Evolutionary conservation across 2,113 vertebrate genomes (phyloP).

Genomic region (Riparia riparia): DNA sequence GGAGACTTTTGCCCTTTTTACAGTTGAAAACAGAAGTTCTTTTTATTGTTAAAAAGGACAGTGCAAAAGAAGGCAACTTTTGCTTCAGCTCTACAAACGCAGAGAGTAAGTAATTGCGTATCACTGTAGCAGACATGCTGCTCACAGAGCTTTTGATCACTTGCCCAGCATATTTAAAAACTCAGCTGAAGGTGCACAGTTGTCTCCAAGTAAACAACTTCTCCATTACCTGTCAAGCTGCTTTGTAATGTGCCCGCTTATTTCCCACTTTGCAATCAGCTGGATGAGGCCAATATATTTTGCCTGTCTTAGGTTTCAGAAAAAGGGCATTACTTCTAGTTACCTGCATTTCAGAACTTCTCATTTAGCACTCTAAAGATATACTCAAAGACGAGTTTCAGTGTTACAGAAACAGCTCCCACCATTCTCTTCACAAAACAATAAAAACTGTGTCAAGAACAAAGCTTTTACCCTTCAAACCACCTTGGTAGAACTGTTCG

Average conservation of each 20-base stretch:
- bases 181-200: not conserved
- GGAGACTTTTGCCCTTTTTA: slow-evolving; percentile 41
- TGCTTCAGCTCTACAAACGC: not conserved
- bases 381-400: not conserved
- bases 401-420: not conserved
- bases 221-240: slow-evolving; percentile 10
- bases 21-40: slow-evolving; percentile 26
- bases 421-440: not conserved
- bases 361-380: not conserved
- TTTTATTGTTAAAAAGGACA: slow-evolving; percentile 61
- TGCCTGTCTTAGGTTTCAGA: not conserved
- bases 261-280: not conserved
- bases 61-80: slow-evolving; percentile 23
- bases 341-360: slow-evolving; percentile 20
- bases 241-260: not conserved
- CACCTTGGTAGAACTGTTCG: not conserved
- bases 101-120: slow-evolving; percentile 12
- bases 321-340: slow-evolving; percentile 24
- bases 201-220: not conserved
- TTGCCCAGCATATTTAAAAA: slow-evolving; percentile 24
- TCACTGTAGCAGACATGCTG: not conserved
- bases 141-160: not conserved
- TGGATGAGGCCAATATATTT: slow-evolving; percentile 13
- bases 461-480: slow-evolving; percentile 41
- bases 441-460: not conserved